Evolutionary conservation across 2,797 vertebrate genomes (phyloP), one percentile per base, ranked within the genome.

Genomic region (Margarornis squamiger): DNA sequence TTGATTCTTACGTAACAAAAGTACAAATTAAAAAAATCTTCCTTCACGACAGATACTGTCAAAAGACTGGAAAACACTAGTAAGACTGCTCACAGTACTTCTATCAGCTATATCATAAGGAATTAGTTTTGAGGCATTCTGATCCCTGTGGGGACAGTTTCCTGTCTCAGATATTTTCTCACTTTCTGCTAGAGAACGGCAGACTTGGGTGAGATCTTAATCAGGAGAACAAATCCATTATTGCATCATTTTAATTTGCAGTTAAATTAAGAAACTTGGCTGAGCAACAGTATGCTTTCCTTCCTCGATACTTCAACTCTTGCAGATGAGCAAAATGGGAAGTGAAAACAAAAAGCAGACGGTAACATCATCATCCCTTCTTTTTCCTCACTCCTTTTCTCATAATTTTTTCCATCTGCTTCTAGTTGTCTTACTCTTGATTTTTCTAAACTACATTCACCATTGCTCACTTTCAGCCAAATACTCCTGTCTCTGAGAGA

Each of bases 321-420:
- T 80, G 48, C 55, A 93, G 63, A 73, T 72, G 32, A 90, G 52
- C 26, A 87, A 89, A 95, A 90, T 43, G 51, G 73, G 52, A 95
- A 86, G 22, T 51, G 54, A 70, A 93, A 89, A 70, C 32, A 67
- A 94, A 91, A 92, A 86, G 34, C 52, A 55, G 24, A 88, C 2
- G 4, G 54, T 43, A 92, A 78, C 51, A 91, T 62, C 46, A 61
- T 49, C 41, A 63, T 59, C 10, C 34, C 36, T 66, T 86, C 32
- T 65, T 85, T 92, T 77, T 74, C 66, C 45, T 90, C 66, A 39
- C 36, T 78, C 27, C 15, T 87, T 51, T 84, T 82, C 78, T 78
- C 62, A 83, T 73, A 36, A 59, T 70, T 48, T 88, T 88, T 92
- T 93, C 59, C 78, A 80, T 76, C 67, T 88, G 73, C 48, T 90